These are phyloP conservation scores for Urosaurus nigricauda DNA, from an alignment of 2,797 vertebrate genomes.

Conservation along the genomic window DNA sequence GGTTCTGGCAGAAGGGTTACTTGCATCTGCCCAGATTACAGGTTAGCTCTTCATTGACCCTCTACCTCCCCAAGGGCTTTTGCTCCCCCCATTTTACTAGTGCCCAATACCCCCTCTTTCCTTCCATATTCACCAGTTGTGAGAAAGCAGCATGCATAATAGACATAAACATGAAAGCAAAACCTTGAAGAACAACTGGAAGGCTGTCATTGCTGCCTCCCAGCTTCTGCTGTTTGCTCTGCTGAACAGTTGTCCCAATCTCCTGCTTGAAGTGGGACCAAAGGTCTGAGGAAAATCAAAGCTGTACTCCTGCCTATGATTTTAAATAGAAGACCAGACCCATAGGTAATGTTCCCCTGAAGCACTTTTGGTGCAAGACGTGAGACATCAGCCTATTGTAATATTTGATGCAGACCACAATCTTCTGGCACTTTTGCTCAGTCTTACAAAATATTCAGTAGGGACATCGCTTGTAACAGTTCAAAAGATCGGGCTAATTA, in stretches of 20 bases:
- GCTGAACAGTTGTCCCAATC: neutral
- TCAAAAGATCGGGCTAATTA: slow-evolving; percentile 78
- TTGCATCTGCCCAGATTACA: too few relatives aligned
- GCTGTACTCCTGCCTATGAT: neutral
- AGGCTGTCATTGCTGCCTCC: neutral
- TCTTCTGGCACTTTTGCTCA: slow-evolving; percentile 68
- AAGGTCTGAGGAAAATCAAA: neutral
- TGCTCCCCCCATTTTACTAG: too few relatives aligned
- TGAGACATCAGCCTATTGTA: neutral
- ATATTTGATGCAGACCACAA: slow-evolving; percentile 65
- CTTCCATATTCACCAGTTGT: too few relatives aligned
- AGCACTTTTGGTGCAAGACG: neutral
- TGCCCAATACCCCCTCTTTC: too few relatives aligned
- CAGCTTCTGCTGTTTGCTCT: neutral
- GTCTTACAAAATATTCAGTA: slow-evolving; percentile 60
- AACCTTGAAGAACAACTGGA: neutral
- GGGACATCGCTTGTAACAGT: slow-evolving; percentile 66
- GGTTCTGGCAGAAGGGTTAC: too few relatives aligned
- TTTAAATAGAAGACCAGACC: neutral
- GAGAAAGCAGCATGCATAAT: too few relatives aligned
- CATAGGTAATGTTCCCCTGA: neutral
- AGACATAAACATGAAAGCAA: too few relatives aligned
- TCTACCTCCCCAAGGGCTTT: too few relatives aligned
- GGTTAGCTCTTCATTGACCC: too few relatives aligned
- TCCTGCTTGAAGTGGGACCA: neutral